phyloP scores from a whole-genome alignment of 2,888 invertebrate genomes.

The Callyntrura sp. region DNA sequence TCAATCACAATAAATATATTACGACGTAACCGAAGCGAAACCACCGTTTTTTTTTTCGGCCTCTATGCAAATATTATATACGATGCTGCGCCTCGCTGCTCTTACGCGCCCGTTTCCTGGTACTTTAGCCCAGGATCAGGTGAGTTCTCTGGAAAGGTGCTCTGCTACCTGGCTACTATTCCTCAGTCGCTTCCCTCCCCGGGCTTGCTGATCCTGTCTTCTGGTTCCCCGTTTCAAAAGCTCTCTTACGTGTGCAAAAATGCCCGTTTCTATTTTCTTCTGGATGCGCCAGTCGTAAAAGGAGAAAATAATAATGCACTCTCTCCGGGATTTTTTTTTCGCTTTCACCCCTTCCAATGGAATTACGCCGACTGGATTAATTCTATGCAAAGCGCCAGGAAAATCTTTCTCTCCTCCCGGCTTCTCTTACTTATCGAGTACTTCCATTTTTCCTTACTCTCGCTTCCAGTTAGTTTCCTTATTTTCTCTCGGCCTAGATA shows the following conservation, averaged over 20 bases:
- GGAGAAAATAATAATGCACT: slow-evolving; percentile 1
- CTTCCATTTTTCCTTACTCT: not conserved
- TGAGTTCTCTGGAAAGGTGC: not conserved
- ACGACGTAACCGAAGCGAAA: slow-evolving; percentile 37
- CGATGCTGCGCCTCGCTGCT: not conserved
- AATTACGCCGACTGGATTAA: slow-evolving; percentile 46
- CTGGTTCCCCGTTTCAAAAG: slow-evolving; percentile 2
- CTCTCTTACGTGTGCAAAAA: not conserved
- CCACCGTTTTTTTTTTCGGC: slow-evolving; percentile 45
- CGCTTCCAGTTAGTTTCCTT: not conserved
- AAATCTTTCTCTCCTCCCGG: not conserved
- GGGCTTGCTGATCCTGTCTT: not conserved
- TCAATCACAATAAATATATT: slow-evolving; percentile 4
- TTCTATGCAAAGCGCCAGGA: slow-evolving; percentile 1
- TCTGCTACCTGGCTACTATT: not conserved
- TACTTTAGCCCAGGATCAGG: not conserved
- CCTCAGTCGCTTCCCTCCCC: not conserved
- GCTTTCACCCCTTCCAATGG: not conserved
- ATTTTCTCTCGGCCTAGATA: not conserved
- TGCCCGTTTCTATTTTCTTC: not conserved
- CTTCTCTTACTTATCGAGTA: not conserved
- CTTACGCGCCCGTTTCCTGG: slow-evolving; percentile 8
- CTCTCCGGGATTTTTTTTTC: slow-evolving; percentile 48
- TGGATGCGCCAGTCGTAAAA: too few species aligned
- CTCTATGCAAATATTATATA: not conserved